Conservation (phyloP, 1,140 invertebrate species). For the Apocrypta bakeri region DNA sequence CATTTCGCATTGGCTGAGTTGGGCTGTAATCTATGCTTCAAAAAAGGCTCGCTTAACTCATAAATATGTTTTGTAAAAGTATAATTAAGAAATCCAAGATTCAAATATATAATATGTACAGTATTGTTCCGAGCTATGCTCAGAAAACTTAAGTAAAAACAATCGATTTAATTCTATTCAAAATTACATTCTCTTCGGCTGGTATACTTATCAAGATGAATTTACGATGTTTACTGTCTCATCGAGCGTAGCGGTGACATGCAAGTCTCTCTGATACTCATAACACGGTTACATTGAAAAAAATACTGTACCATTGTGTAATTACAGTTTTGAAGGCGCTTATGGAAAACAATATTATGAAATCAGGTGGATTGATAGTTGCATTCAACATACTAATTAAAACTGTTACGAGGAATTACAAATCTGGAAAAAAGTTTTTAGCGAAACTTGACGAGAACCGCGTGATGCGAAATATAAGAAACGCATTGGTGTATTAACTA, state of each 20-base stretch:
- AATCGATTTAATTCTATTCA: neutral
- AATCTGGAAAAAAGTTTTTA: neutral
- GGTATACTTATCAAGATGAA: neutral
- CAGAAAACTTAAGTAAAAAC: neutral
- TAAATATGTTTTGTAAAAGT: too few species aligned
- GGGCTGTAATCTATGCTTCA: too few species aligned
- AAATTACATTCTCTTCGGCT: neutral
- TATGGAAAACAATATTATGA: neutral
- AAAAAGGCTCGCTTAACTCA: too few species aligned
- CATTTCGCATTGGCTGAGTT: too few species aligned
- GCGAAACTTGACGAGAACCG: neutral
- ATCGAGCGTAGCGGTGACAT: neutral
- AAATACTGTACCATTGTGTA: neutral
- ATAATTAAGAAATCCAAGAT: too few species aligned
- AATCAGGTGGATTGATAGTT: too few species aligned
- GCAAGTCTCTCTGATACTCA: neutral
- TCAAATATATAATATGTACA: neutral
- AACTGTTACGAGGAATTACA: too few species aligned
- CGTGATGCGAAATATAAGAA: neutral
- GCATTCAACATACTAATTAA: too few species aligned
- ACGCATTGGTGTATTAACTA: constrained; percentile 49
- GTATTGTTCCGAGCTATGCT: neutral
- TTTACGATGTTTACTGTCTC: too few species aligned
- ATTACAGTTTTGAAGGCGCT: neutral
- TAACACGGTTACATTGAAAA: neutral